phyloP scores from a whole-genome alignment of 2,113 vertebrate species.

The Lampris megalopsis region DNA sequence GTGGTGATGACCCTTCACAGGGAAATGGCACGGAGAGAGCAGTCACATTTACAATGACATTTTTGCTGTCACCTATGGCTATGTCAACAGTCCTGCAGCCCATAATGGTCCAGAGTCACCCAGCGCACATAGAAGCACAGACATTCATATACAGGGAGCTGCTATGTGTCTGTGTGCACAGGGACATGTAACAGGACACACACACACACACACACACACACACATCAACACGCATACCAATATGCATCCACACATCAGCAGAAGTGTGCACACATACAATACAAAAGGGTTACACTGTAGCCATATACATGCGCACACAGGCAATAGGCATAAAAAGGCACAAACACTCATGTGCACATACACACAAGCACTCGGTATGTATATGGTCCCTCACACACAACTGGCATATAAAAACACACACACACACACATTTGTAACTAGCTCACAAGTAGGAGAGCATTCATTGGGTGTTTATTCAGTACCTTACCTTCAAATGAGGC shows the following conservation, averaged over 20 bases:
- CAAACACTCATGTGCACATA: neutral
- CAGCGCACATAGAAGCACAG: conserved; percentile 39
- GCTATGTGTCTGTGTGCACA: neutral
- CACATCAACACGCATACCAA: neutral
- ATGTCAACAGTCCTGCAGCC: conserved; percentile 77
- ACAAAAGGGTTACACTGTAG: neutral
- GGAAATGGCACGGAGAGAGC: conserved; percentile 80
- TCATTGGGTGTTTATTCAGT: no score
- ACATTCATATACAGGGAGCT: conserved; percentile 11
- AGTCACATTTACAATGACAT: conserved; percentile 86
- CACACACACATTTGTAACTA: conserved; percentile 31
- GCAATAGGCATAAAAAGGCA: neutral
- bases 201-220: neutral
- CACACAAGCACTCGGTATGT: neutral
- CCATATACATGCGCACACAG: neutral
- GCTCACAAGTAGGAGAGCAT: conserved; percentile 1
- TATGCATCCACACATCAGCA: neutral
- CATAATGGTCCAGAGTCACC: conserved; percentile 45
- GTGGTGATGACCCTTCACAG: conserved; percentile 82
- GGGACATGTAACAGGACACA: neutral
- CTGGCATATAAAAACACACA: neutral
- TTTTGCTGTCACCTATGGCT: conserved; percentile 86
- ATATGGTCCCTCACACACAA: neutral
- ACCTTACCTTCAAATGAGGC: no score
- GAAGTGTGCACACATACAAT: neutral